Base-by-base conservation (phyloP, 2,888 invertebrate genomes). In the Tetropium fuscum region DNA sequence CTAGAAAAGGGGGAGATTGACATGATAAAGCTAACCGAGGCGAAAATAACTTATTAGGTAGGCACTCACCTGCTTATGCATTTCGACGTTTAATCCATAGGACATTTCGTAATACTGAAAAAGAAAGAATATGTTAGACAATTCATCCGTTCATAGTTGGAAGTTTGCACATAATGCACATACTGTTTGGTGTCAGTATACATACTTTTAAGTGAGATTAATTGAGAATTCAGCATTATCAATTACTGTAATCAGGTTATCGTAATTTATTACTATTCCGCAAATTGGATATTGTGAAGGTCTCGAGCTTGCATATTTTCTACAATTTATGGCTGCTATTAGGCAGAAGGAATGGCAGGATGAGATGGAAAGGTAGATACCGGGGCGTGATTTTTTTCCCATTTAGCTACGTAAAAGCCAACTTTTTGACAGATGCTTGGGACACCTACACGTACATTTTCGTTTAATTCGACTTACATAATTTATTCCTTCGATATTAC, bases 51-150 rank as follows among this genome's bases (percentile, higher is more conserved):
- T 10, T 22, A 36, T 43, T 59, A 6, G n/a, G n/a, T n/a, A n/a
- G n/a, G n/a, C 16, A 73, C 89, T 86, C 85, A 94, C 94, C 92
- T 97, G 96, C 88, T 97, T 97, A 84, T 95, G 95, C 94, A 97
- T 95, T 87, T 97, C 97, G 80, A 95, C 95, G 85, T 96, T 96
- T 81, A 97, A 89, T 72, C 95, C 95, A 84, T 96, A 96, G 53
- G 95, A 95, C 96, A 97, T 96, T 88, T 97, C 97, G 87, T 96
- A 96, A 85, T 96, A 97, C 95, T 95, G 91, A 79, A 93, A 93
- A 84, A 86, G 78, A 86, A 83, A 84, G 71, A 70, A 72, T 74
- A 68, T 66, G 30, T 45, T 41, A 53, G 20, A n/a, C 11, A 49
- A 47, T 11, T 16, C 10, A 45, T 18, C 5, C 4, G 2, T 11